These are phyloP conservation scores for Basileuterus tristriatus DNA, from an alignment of 2,797 vertebrate species.

Conservation along the genomic window DNA sequence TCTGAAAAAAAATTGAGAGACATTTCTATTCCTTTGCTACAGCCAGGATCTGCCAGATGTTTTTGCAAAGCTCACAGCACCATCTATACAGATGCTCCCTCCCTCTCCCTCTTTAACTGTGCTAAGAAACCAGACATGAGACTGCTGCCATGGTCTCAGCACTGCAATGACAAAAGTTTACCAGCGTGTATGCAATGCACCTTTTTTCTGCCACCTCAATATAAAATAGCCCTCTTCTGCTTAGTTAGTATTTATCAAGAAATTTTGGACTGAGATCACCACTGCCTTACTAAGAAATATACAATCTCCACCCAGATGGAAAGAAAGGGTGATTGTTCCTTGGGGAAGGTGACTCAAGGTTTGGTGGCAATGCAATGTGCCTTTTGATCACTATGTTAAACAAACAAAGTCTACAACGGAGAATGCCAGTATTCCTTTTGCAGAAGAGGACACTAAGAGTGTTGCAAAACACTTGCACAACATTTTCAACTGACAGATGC, in stretches of 20 bases:
- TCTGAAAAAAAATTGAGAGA: background rate
- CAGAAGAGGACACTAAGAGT: background rate
- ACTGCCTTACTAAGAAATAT: background rate
- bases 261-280: background rate
- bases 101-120: background rate
- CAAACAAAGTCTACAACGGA: background rate
- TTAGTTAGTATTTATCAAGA: background rate
- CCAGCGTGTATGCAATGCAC: background rate
- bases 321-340: constrained; percentile 37
- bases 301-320: constrained; percentile 53
- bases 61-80: background rate
- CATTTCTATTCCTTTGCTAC: background rate
- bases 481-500: background rate
- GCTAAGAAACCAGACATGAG: background rate
- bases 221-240: background rate
- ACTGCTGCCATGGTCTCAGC: background rate
- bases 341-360: constrained; percentile 51
- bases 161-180: background rate
- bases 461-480: constrained; percentile 32
- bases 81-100: background rate
- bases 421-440: background rate
- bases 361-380: constrained; percentile 36
- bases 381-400: constrained; percentile 39
- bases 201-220: background rate
- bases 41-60: background rate